Evolutionary conservation across 2,888 invertebrate species (phyloP).

Genomic region (Merodon equestris): DNA sequence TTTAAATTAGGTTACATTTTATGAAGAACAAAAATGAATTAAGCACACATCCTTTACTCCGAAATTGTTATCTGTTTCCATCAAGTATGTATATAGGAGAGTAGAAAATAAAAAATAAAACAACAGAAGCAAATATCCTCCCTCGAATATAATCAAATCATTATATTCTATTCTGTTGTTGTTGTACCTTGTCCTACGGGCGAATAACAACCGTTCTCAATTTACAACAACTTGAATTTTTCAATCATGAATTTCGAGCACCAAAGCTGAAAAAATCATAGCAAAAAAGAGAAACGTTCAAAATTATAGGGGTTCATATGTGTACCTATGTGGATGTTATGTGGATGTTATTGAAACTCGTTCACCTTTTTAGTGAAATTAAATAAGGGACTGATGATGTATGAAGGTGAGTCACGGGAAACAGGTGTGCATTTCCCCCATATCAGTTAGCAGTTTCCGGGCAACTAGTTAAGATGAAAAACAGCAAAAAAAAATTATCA

Average conservation of each 20-base stretch:
- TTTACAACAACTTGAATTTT: conserved; percentile 12
- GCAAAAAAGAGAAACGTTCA: too few relatives aligned
- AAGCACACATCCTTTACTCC: conserved; percentile 3
- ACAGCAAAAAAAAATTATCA: not conserved
- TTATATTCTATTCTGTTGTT: conserved; percentile 23
- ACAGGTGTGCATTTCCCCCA: too few relatives aligned
- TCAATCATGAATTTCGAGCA: conserved; percentile 23
- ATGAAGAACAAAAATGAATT: too few relatives aligned
- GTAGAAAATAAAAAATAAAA: not conserved
- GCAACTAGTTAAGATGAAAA: too few relatives aligned
- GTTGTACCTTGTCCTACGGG: not conserved
- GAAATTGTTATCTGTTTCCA: too few relatives aligned
- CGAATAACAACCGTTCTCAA: conserved; percentile 16
- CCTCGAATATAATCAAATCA: conserved; percentile 29
- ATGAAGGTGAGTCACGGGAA: too few relatives aligned
- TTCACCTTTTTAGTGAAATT: not conserved
- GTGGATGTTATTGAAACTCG: conserved; percentile 19
- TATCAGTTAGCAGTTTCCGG: too few relatives aligned
- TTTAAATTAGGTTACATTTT: too few relatives aligned
- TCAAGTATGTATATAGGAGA: too few relatives aligned
- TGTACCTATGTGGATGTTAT: not conserved
- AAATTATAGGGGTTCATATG: conserved; percentile 18
- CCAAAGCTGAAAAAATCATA: conserved; percentile 34
- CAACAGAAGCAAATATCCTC: too few relatives aligned
- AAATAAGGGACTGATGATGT: too few relatives aligned